These are phyloP conservation scores for Neodiprion virginianus DNA, from an alignment of 1,140 invertebrate genomes.

Conservation along the genomic window DNA sequence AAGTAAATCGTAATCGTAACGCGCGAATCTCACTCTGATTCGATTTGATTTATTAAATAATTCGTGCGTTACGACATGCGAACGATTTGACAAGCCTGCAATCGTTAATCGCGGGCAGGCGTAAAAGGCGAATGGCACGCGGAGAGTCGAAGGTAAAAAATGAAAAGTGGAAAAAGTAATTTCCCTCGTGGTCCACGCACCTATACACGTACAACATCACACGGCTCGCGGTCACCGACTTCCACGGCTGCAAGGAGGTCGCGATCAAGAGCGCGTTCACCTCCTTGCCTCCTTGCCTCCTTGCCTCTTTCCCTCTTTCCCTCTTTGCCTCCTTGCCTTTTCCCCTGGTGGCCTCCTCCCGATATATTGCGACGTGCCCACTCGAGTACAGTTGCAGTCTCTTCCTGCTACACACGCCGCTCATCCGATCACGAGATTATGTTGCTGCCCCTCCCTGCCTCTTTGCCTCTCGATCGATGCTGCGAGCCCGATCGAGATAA, in stretches of 20 bases:
- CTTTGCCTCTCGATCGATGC: no score
- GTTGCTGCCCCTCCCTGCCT: no score
- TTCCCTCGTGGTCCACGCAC: constrained; percentile 32
- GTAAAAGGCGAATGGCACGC: neutral
- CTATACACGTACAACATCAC: no score
- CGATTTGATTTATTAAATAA: neutral
- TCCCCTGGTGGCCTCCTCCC: neutral
- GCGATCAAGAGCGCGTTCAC: constrained; percentile 34
- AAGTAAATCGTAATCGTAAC: constrained; percentile 22
- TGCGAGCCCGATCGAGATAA: no score
- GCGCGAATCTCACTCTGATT: constrained; percentile 11
- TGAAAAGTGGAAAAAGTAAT: constrained; percentile 51
- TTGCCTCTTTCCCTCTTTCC: constrained; percentile 28
- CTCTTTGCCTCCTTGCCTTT: constrained; percentile 23
- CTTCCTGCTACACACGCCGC: neutral
- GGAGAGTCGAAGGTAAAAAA: constrained; percentile 27
- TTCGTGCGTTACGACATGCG: neutral
- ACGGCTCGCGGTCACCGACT: constrained; percentile 22
- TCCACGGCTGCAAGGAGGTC: constrained; percentile 38
- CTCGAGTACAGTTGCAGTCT: neutral
- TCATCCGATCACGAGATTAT: no score
- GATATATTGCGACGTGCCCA: neutral
- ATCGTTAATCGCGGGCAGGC: constrained; percentile 1
- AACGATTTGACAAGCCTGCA: neutral
- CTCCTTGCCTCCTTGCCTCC: neutral